phyloP scores from a whole-genome alignment of 2,113 vertebrate genomes.

The Corvus cornix region DNA sequence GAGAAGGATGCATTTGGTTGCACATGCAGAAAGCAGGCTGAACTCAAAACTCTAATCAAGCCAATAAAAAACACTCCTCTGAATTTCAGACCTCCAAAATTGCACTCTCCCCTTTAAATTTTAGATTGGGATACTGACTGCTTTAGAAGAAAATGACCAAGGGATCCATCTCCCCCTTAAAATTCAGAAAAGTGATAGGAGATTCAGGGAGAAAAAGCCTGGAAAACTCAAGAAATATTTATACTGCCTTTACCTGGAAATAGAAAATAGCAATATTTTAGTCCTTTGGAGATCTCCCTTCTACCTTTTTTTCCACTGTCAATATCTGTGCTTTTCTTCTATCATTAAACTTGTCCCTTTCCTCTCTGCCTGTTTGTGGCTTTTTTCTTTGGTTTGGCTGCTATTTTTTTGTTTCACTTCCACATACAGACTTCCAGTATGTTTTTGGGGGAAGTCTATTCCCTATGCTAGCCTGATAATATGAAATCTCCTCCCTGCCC shows the following conservation, averaged over 20 bases:
- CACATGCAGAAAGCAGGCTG: neutral
- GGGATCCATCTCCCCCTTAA: neutral
- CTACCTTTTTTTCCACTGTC: conserved; percentile 73
- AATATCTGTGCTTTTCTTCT: conserved; percentile 83
- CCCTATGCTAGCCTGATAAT: neutral
- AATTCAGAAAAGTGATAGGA: neutral
- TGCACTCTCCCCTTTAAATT: neutral
- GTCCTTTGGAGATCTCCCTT: conserved; percentile 50
- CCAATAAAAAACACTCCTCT: neutral
- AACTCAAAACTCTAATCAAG: neutral
- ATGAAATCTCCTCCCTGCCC: neutral
- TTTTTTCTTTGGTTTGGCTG: conserved; percentile 24
- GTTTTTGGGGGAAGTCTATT: neutral
- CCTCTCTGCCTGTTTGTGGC: conserved; percentile 72
- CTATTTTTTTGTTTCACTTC: conserved; percentile 20
- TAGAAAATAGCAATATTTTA: conserved; percentile 52
- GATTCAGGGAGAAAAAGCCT: neutral
- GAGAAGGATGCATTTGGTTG: neutral
- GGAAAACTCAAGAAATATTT: neutral
- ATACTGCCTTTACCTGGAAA: neutral
- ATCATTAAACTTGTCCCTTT: conserved; percentile 87
- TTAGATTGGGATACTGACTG: neutral
- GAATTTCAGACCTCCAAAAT: neutral
- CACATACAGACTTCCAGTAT: neutral
- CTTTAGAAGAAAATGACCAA: neutral